These are phyloP conservation scores for Tenodera sinensis DNA, from an alignment of 2,888 invertebrate genomes.

Conservation along the genomic window DNA sequence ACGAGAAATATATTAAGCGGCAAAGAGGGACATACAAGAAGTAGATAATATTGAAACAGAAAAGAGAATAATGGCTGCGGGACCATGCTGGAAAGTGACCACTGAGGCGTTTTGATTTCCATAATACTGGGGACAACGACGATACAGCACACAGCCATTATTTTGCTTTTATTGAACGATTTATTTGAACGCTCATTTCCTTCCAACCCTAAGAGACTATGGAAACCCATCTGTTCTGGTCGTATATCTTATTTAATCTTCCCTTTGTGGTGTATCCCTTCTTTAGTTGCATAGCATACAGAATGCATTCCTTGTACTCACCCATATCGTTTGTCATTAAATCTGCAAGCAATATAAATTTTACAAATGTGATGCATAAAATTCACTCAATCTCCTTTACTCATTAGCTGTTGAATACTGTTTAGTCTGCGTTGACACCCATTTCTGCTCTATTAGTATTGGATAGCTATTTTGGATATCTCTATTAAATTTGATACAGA, in stretches of 20 bases:
- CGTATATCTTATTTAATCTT: background rate
- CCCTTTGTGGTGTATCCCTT: background rate
- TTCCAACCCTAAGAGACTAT: background rate
- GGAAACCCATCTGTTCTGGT: background rate
- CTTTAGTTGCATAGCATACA: no score
- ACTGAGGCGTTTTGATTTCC: background rate
- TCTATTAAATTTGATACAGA: no score
- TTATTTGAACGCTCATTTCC: background rate
- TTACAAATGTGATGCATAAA: no score
- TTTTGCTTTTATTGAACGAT: background rate
- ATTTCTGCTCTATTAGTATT: no score
- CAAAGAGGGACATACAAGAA: background rate
- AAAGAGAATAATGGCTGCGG: background rate
- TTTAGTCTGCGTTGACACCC: no score
- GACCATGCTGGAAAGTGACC: background rate
- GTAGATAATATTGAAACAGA: background rate
- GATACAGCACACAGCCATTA: background rate
- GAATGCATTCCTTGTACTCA: no score
- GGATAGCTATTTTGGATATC: no score
- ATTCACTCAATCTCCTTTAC: no score
- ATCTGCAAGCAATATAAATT: no score
- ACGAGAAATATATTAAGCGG: background rate
- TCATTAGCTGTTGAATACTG: no score
- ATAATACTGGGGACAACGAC: background rate
- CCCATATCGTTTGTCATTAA: no score